Base-by-base conservation (phyloP, 2,797 vertebrate genomes). In the Enteromius trimaculatus region DNA sequence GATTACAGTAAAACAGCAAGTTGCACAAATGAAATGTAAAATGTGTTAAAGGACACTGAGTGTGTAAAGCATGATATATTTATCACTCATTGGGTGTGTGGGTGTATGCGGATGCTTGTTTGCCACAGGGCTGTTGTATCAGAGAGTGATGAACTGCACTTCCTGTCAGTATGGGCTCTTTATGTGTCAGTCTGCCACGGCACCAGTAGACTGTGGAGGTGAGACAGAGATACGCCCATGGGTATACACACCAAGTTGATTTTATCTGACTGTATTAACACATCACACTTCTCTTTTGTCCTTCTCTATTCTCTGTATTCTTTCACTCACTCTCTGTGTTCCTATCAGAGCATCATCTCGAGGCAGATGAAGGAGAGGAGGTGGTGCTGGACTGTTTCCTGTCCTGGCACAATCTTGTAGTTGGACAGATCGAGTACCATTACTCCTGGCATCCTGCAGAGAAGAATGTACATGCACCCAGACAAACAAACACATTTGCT, bases 311-410 rank as follows among this genome's bases (percentile, higher is more conserved):
- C 13, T 37, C 9, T 75, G 34, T 47, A 16, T 53, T 62, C 53
- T 19, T 78, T 39, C 14, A 21, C 21, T 42, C 60, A 16, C 5
- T 6, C 13, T 14, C 0, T 62, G 3, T 51, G 13, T 72, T 53
- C 65, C 26, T 68, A 2, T 78, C 37, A 77, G 60, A 82, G 42
- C 39, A 81, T 66, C 76, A 53, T 1, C 19, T 95, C 83, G 53
- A 90, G 79, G 93, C 89, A 31, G 86, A 90, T 34, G 93, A 94
- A 83, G 92, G 90, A 66, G 90, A 84, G 65, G 92, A 94, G 86
- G 92, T 88, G 0, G 86, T 94, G 77, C 26, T 96, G 78, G 84
- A 94, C 81, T 96, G 95, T 90, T 94, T 92, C 75, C 90, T 89
- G 19, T 87, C 92, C 2, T 95, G 95, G 95, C 95, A 95, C 39